Evolutionary conservation across 2,797 vertebrate genomes (phyloP).

Genomic region (Alosa sapidissima): DNA sequence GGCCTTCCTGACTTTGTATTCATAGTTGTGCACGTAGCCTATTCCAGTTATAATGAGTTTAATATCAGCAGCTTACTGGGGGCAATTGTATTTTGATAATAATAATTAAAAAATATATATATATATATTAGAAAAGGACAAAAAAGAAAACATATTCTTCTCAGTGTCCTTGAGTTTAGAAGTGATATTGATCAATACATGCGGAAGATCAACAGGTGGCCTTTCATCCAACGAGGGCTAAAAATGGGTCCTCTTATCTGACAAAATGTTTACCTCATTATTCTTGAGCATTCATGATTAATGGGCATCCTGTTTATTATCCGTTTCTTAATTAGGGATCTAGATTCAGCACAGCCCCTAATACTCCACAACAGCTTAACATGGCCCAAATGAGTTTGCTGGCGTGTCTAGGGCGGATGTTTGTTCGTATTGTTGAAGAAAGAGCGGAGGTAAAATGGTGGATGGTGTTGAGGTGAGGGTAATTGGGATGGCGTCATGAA

Average conservation of each 20-base stretch:
- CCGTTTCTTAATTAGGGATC: constrained; percentile 61
- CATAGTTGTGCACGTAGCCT: constrained; percentile 53
- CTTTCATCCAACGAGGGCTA: constrained; percentile 46
- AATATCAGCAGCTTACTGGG: not conserved
- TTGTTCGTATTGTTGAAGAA: constrained; percentile 65
- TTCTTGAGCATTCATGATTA: constrained; percentile 65
- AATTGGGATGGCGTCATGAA: constrained; percentile 47
- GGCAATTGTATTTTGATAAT: not conserved
- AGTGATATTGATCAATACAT: constrained; percentile 41
- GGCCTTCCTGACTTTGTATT: constrained; percentile 67
- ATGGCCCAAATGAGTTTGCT: not conserved
- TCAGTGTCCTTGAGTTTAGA: constrained; percentile 39
- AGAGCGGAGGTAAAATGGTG: constrained; percentile 53
- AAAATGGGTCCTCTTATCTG: constrained; percentile 55
- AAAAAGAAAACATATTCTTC: constrained; percentile 42
- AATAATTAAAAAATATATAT: constrained; percentile 41
- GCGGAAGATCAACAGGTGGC: constrained; percentile 65
- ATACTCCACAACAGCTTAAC: constrained; percentile 27
- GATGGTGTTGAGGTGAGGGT: constrained; percentile 42
- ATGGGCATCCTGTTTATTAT: constrained; percentile 75
- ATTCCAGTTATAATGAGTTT: constrained; percentile 33
- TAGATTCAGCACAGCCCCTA: constrained; percentile 55
- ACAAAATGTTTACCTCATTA: constrained; percentile 58
- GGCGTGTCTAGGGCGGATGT: constrained; percentile 64
- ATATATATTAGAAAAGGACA: constrained; percentile 11